Percentiles rank a stretch among this genome's conserved stretches.
Conservation (phyloP, 2,888 invertebrate genomes). For the Heliothis peltigera region DNA sequence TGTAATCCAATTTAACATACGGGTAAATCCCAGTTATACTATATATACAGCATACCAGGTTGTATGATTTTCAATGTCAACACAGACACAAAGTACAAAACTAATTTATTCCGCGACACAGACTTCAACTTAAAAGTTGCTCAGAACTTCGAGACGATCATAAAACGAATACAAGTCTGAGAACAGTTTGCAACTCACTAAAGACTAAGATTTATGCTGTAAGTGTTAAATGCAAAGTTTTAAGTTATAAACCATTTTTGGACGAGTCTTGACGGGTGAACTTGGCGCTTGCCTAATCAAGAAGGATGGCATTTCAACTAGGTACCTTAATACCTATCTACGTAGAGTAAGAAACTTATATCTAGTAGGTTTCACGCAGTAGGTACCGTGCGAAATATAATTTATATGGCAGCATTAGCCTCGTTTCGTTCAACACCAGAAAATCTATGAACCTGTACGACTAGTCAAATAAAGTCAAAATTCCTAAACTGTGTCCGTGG, state of each 20-base stretch:
- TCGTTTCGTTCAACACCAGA: too few relatives aligned
- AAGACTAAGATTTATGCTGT: conserved; percentile 19
- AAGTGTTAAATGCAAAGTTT: conserved; percentile 16
- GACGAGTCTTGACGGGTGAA: not conserved
- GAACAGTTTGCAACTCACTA: conserved; percentile 14
- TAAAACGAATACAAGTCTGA: conserved; percentile 17
- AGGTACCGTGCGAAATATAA: too few relatives aligned
- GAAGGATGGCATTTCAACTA: not conserved
- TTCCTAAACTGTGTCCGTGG: conserved; percentile 9
- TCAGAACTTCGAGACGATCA: conserved; percentile 22
- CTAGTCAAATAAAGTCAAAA: conserved; percentile 14
- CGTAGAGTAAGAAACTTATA: too few relatives aligned
- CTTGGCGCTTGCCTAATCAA: not conserved
- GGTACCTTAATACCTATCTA: too few relatives aligned
- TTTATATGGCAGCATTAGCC: too few relatives aligned
- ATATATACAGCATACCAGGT: not conserved
- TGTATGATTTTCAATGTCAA: conserved; percentile 4
- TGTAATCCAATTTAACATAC: too few relatives aligned
- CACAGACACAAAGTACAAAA: not conserved
- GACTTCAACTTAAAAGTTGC: conserved; percentile 12
- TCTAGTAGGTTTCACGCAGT: too few relatives aligned
- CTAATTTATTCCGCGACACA: conserved; percentile 11
- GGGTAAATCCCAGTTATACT: not conserved
- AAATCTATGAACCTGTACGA: conserved; percentile 4
- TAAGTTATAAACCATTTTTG: conserved; percentile 7